Percentiles rank a stretch among this genome's conserved stretches.
phyloP scores from a whole-genome alignment of 1,140 invertebrate genomes.

The Philotrypesis tridentata region DNA sequence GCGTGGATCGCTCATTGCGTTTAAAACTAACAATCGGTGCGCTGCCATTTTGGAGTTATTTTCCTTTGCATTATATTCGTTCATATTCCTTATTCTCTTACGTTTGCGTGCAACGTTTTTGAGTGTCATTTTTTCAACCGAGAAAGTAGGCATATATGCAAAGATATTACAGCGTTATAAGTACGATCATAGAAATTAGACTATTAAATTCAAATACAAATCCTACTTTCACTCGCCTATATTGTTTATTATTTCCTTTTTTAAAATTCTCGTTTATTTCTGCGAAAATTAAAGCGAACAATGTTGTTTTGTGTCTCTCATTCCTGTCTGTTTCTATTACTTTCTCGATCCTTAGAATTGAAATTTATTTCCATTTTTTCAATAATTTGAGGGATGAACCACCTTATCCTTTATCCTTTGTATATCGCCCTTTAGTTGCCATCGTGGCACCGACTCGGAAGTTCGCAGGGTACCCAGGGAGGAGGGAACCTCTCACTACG shows the following conservation, averaged over 20 bases:
- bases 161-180: constrained; percentile 70
- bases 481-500: constrained; percentile 59
- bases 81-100: constrained; percentile 62
- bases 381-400: constrained; percentile 69
- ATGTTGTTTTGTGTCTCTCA: constrained; percentile 62
- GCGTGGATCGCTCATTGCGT: constrained; percentile 68
- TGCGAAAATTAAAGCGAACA: constrained; percentile 73
- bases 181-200: constrained; percentile 71
- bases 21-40: constrained; percentile 70
- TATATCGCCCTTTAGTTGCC: constrained; percentile 71
- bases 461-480: constrained; percentile 66
- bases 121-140: constrained; percentile 59
- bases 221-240: constrained; percentile 73
- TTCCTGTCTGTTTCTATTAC: constrained; percentile 42
- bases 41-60: constrained; percentile 60
- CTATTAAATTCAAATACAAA: constrained; percentile 73
- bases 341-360: constrained; percentile 55
- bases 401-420: constrained; percentile 61
- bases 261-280: constrained; percentile 59
- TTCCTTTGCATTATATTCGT: constrained; percentile 56
- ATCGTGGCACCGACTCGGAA: constrained; percentile 66
- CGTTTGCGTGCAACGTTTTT: constrained; percentile 49
- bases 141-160: constrained; percentile 68
- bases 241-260: constrained; percentile 52
- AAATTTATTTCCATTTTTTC: constrained; percentile 60